Base-by-base conservation (phyloP, 2,797 vertebrate species). In the Melanotaenia maccullochi region DNA sequence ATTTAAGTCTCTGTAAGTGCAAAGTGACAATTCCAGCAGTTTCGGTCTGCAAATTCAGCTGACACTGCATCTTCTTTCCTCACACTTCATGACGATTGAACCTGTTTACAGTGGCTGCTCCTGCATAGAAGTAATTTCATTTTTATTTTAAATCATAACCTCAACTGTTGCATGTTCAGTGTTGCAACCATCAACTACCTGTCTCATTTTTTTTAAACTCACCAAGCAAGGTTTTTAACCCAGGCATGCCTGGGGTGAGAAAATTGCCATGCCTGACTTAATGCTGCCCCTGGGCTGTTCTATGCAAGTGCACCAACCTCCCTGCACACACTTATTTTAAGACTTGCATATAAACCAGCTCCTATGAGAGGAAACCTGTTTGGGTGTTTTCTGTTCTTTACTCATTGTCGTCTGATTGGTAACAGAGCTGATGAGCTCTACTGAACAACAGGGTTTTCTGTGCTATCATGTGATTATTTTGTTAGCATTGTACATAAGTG, bases 221-320 rank as follows among this genome's bases (percentile, higher is more conserved):
- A 51, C 14, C 16, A 35, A 47, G 44, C 25, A 75, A 54, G 9
- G n/a, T 52, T 32, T 33, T 69, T 33, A 44, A 64, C 20, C 58
- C 24, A 14, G 5, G 35, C 57, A 13, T 52, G 71, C 33, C 18
- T 44, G 36, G 22, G 68, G 28, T 64, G 11, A 66, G 24, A 40
- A 12, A 25, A 40, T 13, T 1, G 24, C 66, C 59, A 68, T 5
- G 0, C n/a, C 24, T 12, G 6, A 25, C 60, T 80, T 49, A 56
- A 38, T 7, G 0, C 54, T 18, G 47, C n/a, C 47, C 25, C 7
- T 35, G 58, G 74, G 70, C 77, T 33, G 32, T 73, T 79, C 78
- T 89, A 79, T 83, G 77, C 73, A 85, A 86, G 28, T 3, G n/a
- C 61, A 51, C 33, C n/a, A 16, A 6, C 7, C 9, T 16, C 44